phyloP scores from a whole-genome alignment of 1,140 invertebrate genomes.

The Drosophila burlai region DNA sequence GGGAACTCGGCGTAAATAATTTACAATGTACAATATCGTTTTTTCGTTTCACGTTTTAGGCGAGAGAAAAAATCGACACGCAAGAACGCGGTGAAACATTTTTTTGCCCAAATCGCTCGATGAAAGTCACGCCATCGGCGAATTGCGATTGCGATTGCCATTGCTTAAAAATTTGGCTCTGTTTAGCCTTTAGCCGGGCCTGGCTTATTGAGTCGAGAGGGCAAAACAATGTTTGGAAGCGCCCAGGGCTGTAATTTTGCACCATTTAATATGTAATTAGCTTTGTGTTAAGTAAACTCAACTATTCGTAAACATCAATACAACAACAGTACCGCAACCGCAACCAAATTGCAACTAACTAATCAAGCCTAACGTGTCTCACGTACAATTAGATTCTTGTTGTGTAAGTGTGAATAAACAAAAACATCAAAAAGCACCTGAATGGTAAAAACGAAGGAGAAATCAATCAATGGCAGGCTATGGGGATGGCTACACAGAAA shows the following conservation, averaged over 20 bases:
- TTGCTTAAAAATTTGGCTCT: constrained; percentile 10
- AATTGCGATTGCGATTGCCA: constrained; percentile 26
- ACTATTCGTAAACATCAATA: constrained; percentile 61
- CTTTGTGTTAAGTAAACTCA: constrained; percentile 84
- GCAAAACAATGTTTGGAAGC: constrained; percentile 84
- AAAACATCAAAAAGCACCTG: constrained; percentile 7
- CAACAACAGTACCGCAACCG: constrained; percentile 53
- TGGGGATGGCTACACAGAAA: constrained; percentile 22
- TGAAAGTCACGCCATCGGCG: constrained; percentile 65
- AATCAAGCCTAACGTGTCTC: constrained; percentile 69
- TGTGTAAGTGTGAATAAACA: constrained; percentile 62
- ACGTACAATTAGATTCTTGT: constrained; percentile 76
- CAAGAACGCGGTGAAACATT: constrained; percentile 84
- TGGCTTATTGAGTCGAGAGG: constrained; percentile 71
- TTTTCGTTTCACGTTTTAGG: constrained; percentile 60
- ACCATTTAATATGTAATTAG: constrained; percentile 85
- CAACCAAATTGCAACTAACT: constrained; percentile 57
- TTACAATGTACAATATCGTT: constrained; percentile 52
- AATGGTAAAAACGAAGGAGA: constrained; percentile 1
- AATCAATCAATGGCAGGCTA: constrained; percentile 33
- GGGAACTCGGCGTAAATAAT: constrained; percentile 62
- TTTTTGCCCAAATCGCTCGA: constrained; percentile 82
- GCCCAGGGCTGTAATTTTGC: constrained; percentile 85
- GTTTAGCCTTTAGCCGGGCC: neutral
- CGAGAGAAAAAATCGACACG: constrained; percentile 85